Evolutionary conservation across 1,140 invertebrate genomes (phyloP), one percentile per base, ranked within the genome.

Genomic region (Papilio aristodemus): DNA sequence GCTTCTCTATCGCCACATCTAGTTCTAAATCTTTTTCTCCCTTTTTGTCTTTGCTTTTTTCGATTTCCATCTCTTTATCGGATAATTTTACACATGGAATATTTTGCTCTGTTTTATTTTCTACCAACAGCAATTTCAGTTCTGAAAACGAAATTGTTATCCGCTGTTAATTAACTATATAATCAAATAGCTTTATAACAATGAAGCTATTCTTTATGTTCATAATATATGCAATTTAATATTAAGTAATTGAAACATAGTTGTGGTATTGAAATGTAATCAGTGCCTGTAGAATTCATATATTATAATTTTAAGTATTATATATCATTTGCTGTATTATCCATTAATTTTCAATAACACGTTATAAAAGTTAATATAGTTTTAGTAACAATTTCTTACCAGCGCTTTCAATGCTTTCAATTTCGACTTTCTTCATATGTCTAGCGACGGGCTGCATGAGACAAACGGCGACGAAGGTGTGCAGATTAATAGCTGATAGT

Each of bases 401-500:
- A 22, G 46, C 50, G 19, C 54, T 71, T 68, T 79, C 75, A 27
- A 68, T 67, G 32, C 68, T 54, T 60, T 69, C 59, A 67, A 85
- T 69, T 71, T 83, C 75, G 43, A 81, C 58, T 50, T 85, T 91
- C 32, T 92, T 93, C 83, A 93, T 88, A 73, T 95, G 94, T 93
- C 93, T 93, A 63, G 93, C 91, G 0, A 95, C 93, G 0, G 95
- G 95, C 74, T 94, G 95, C 72, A 95, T 90, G 0, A 95, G 76
- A 11, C 92, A 76, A 46, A 93, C 92, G 0, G 92, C 94, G 9
- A 94, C 75, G 4, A 95, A 75, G 0, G 91, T 90, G 73, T 96
- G 92, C 0, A 93, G 85, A 50, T 92, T 92, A 4, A 95, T 76
- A 0, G 86, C 94, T 0, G 75, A 71, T 54, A 83, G 41, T 4